Percentiles rank a stretch among this genome's conserved stretches.
phyloP scores from a whole-genome alignment of 2,797 vertebrate genomes.

The Sebastes diploproa region DNA sequence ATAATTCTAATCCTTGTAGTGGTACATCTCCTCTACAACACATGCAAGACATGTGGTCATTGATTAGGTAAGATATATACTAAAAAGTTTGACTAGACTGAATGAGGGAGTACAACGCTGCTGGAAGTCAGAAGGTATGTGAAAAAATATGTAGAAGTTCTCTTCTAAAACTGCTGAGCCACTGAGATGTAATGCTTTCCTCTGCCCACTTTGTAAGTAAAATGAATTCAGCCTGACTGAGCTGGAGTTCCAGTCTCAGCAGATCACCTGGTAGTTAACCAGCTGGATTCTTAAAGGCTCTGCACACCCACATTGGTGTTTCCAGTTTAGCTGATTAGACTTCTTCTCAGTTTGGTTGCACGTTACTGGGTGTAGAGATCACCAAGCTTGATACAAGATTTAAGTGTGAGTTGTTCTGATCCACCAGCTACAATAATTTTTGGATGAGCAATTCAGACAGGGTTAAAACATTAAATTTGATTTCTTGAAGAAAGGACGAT shows the following conservation, averaged over 20 bases:
- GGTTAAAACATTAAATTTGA: too few species aligned
- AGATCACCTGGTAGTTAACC: constrained; percentile 6
- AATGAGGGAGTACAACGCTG: background rate
- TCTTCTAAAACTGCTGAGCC: constrained; percentile 10
- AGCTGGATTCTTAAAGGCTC: background rate
- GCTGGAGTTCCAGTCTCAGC: background rate
- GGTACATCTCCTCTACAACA: background rate
- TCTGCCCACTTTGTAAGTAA: constrained; percentile 1
- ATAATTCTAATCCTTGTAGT: background rate
- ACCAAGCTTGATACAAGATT: background rate
- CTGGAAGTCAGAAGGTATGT: background rate
- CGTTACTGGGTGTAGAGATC: background rate
- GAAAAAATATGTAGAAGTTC: background rate
- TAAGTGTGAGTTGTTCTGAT: background rate
- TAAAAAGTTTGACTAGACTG: background rate
- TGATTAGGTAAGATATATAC: background rate
- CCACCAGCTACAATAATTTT: background rate
- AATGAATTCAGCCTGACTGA: constrained; percentile 7
- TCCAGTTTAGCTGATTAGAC: background rate
- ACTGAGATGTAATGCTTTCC: background rate
- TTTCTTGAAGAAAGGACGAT: too few species aligned
- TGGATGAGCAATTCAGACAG: too few species aligned
- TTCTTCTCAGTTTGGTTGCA: background rate
- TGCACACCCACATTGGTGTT: background rate
- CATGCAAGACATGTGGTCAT: background rate